These are phyloP conservation scores for Idris sp. DNA, from an alignment of 1,140 invertebrate genomes.

Conservation along the genomic window DNA sequence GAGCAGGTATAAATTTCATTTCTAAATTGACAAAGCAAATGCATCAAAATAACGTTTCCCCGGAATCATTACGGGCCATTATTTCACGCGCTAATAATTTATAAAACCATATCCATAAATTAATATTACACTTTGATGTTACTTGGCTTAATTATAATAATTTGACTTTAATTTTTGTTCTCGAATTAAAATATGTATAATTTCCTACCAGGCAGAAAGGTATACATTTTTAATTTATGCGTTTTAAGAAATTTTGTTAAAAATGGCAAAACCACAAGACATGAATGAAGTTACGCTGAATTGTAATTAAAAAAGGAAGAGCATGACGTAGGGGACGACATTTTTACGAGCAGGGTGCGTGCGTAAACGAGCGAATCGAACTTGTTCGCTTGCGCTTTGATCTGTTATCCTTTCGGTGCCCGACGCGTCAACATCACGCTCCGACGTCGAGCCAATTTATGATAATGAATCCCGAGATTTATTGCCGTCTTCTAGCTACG, in stretches of 20 bases:
- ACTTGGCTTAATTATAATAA: slow-evolving; percentile 49
- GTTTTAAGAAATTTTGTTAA: too few relatives aligned
- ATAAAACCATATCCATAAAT: slow-evolving; percentile 55
- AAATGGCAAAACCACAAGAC: too few relatives aligned
- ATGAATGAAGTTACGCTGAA: too few relatives aligned
- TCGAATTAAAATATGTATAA: too few relatives aligned
- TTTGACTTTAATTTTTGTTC: too few relatives aligned
- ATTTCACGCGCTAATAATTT: slow-evolving; percentile 39
- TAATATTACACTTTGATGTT: slow-evolving; percentile 53
- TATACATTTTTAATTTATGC: too few relatives aligned
- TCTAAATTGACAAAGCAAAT: slow-evolving; percentile 56
- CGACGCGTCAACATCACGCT: slow-evolving; percentile 63
- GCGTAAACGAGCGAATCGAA: slow-evolving; percentile 65
- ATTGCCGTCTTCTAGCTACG: slow-evolving; percentile 65
- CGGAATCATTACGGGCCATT: slow-evolving; percentile 52
- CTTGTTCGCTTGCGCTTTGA: slow-evolving; percentile 60
- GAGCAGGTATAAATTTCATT: slow-evolving; percentile 6
- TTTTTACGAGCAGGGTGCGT: slow-evolving; percentile 58
- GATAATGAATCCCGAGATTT: slow-evolving; percentile 69
- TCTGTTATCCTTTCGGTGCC: slow-evolving; percentile 62
- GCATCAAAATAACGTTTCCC: slow-evolving; percentile 51
- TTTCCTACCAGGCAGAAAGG: too few relatives aligned
- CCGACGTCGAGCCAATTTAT: slow-evolving; percentile 67
- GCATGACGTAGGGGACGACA: slow-evolving; percentile 23
- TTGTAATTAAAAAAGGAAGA: slow-evolving; percentile 33